These are phyloP conservation scores for Apostichopus leukothele DNA, from an alignment of 53 echinoderm and acorn worm genomes.

Conservation along the genomic window DNA sequence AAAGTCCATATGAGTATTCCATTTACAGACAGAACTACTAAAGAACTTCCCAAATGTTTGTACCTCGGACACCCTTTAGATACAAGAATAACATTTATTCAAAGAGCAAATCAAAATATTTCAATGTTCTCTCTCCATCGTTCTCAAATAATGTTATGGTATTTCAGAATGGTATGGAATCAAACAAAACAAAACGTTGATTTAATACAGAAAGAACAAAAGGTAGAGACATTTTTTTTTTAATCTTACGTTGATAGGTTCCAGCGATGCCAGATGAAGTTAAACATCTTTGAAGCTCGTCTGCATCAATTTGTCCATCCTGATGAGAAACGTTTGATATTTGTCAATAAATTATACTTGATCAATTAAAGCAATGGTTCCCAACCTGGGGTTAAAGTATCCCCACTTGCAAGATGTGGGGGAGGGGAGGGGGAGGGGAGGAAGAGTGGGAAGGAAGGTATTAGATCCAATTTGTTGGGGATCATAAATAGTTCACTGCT, in stretches of 20 bases:
- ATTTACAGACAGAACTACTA: too few species aligned
- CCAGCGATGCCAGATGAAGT: slow-evolving; percentile 66
- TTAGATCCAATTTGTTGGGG: too few species aligned
- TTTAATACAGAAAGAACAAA: background rate
- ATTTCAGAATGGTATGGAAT: background rate
- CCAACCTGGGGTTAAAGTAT: too few species aligned
- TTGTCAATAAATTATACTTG: too few species aligned
- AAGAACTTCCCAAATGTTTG: too few species aligned
- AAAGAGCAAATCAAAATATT: background rate
- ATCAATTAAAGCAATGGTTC: too few species aligned
- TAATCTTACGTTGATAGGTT: slow-evolving; percentile 57
- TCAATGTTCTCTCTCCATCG: background rate
- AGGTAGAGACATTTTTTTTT: background rate
- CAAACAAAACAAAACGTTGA: background rate
- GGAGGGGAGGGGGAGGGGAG: too few species aligned
- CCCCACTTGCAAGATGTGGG: too few species aligned
- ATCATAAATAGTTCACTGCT: too few species aligned
- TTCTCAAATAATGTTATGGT: background rate
- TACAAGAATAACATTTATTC: too few species aligned
- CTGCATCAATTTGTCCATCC: slow-evolving; percentile 71
- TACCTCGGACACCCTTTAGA: too few species aligned
- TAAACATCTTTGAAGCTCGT: slow-evolving; percentile 66
- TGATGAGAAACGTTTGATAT: background rate
- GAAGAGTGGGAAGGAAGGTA: too few species aligned
- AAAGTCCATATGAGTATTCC: background rate